Percentiles rank a stretch among this genome's conserved stretches.
Evolutionary conservation across 2,113 vertebrate species (phyloP).

Genomic region (Stegostoma tigrinum): DNA sequence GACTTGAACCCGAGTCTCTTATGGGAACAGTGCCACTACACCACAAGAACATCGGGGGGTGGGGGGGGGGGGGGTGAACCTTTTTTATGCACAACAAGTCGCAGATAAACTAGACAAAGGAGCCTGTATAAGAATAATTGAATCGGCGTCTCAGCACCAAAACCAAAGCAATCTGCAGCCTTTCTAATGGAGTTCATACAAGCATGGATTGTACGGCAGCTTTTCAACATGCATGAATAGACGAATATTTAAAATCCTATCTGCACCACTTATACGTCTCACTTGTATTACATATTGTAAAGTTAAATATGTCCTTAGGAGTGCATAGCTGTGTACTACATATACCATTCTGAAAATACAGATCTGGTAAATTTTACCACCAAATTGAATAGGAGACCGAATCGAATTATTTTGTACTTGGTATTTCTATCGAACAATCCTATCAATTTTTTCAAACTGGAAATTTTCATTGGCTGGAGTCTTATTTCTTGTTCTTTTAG

Average conservation of each 20-base stretch:
- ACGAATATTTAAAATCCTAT: neutral
- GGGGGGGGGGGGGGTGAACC: no score
- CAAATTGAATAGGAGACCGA: neutral
- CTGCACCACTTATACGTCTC: neutral
- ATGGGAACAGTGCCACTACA: no score
- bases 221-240: neutral
- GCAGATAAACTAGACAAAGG: neutral
- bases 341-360: no score
- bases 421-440: neutral
- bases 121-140: neutral
- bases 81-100: no score
- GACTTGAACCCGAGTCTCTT: no score
- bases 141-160: neutral
- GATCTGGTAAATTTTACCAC: neutral
- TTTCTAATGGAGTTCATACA: neutral
- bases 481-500: neutral
- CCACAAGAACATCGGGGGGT: no score
- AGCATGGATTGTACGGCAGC: neutral
- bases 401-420: neutral
- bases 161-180: neutral
- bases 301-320: neutral
- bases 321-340: no score
- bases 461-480: neutral
- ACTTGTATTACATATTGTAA: neutral
- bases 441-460: neutral